A percentile compares a stretch with the other conserved stretches of the same genome.
Evolutionary conservation across 2,888 invertebrate species (phyloP).

Genomic region (Podotricha telesiphe): DNA sequence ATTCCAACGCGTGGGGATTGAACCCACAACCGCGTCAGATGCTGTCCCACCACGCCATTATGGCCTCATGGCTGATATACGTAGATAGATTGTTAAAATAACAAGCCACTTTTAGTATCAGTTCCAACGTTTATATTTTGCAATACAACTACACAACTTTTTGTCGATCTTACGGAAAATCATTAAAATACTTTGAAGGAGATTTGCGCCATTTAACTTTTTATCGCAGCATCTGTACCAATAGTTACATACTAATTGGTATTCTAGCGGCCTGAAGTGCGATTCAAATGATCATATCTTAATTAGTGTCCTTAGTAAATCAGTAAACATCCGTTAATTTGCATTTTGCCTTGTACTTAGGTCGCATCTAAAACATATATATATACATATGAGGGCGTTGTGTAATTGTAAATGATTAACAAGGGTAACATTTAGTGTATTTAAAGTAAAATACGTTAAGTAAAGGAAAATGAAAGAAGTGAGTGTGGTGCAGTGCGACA

Average conservation of each 20-base stretch:
- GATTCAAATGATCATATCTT: conserved; percentile 27
- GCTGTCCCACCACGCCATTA: too few species aligned
- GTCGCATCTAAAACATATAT: not conserved
- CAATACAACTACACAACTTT: conserved; percentile 5
- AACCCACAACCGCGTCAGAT: too few species aligned
- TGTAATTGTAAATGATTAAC: not conserved
- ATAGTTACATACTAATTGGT: conserved; percentile 3
- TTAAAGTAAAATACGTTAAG: too few species aligned
- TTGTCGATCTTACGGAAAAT: conserved; percentile 7
- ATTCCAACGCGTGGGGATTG: too few species aligned
- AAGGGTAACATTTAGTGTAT: not conserved
- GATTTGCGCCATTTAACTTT: conserved; percentile 5
- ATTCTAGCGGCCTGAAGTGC: conserved; percentile 25
- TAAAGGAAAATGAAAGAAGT: too few species aligned
- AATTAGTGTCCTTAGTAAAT: conserved; percentile 31
- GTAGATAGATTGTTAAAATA: too few species aligned
- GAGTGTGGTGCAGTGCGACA: too few species aligned
- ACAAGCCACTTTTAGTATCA: too few species aligned
- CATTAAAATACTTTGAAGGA: conserved; percentile 15
- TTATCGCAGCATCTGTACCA: conserved; percentile 1
- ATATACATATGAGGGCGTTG: not conserved
- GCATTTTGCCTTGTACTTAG: conserved; percentile 29
- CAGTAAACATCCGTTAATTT: conserved; percentile 38
- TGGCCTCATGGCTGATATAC: too few species aligned
- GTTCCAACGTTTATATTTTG: not conserved